Evolutionary conservation across 2,113 vertebrate genomes (phyloP).

Genomic region (rabbit (Oryctolagus cuniculus)): DNA sequence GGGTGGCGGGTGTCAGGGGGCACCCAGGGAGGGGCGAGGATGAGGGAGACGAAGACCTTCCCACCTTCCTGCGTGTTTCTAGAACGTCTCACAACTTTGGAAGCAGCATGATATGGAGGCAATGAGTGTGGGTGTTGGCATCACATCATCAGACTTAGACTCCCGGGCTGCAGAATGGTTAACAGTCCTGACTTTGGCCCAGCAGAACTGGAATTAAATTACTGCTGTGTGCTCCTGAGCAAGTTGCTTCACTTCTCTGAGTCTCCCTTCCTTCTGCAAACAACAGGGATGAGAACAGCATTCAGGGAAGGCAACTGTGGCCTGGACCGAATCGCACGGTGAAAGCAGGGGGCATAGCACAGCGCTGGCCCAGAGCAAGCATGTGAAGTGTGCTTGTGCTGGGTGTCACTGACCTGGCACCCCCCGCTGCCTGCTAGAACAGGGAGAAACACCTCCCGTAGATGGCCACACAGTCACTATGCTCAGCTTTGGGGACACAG

Average conservation of each 20-base stretch:
- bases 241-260: background rate
- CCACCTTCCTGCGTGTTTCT: background rate
- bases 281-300: background rate
- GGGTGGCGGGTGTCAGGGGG: background rate
- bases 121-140: background rate
- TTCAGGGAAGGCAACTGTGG: too few species aligned
- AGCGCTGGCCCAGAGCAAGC: background rate
- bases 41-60: background rate
- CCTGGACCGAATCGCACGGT: background rate
- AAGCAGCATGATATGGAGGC: background rate
- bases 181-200: background rate
- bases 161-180: background rate
- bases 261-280: background rate
- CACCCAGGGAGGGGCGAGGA: background rate
- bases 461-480: background rate
- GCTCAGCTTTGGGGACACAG: background rate
- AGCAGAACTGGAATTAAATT: background rate
- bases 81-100: background rate
- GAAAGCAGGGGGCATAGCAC: background rate
- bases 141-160: background rate
- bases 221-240: background rate
- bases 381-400: background rate
- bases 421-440: background rate
- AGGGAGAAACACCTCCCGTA: background rate
- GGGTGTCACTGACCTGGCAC: background rate